Evolutionary conservation across 2,113 vertebrate genomes (phyloP).

Genomic region (Lepus europaeus): DNA sequence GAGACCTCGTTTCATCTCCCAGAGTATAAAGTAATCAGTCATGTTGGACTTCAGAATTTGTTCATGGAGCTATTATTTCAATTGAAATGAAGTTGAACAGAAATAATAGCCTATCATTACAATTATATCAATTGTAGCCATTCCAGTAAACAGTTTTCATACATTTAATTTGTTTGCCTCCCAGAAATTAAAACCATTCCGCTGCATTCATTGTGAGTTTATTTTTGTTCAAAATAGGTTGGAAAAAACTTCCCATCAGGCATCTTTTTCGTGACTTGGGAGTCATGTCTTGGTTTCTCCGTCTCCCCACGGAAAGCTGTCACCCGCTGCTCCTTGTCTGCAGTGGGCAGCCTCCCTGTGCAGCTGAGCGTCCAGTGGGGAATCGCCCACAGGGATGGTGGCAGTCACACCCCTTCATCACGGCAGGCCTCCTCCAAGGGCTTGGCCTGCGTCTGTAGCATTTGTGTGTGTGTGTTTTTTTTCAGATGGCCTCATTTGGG

Average conservation of each 20-base stretch:
- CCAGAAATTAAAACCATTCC: constrained; percentile 63
- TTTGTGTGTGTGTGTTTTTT: not conserved
- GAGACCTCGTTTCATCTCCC: constrained; percentile 15
- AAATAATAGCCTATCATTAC: constrained; percentile 60
- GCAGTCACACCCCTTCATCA: not conserved
- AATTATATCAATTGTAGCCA: constrained; percentile 57
- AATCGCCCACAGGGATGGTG: not conserved
- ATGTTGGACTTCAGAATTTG: constrained; percentile 43
- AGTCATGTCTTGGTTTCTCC: not conserved
- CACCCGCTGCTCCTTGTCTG: constrained; percentile 25
- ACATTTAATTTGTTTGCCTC: constrained; percentile 69
- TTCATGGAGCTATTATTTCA: constrained; percentile 68
- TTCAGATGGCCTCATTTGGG: constrained; percentile 67
- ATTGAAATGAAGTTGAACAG: constrained; percentile 61
- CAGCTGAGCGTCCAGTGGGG: constrained; percentile 20
- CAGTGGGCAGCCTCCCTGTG: not conserved
- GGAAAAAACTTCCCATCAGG: constrained; percentile 45
- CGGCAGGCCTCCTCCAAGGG: not conserved
- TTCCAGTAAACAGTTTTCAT: constrained; percentile 63
- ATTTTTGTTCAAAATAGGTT: constrained; percentile 66
- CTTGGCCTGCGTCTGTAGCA: constrained; percentile 42
- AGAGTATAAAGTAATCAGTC: constrained; percentile 26
- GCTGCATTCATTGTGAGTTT: constrained; percentile 61
- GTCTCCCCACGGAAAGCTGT: not conserved
- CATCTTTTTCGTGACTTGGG: not conserved